Conservation (phyloP, 2,888 invertebrate species). For the Stramonita haemastoma region DNA sequence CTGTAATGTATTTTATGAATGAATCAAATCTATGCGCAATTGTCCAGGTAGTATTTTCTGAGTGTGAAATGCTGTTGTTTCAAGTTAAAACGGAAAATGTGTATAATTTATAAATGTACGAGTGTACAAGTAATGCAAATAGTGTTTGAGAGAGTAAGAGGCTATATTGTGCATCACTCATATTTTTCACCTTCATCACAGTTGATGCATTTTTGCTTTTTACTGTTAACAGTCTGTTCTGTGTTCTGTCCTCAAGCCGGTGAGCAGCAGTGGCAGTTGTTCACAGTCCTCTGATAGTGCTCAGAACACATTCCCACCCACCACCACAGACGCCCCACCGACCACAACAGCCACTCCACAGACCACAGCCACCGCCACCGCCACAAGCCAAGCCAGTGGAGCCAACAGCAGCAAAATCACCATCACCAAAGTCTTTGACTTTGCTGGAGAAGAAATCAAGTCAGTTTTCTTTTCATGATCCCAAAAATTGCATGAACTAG, state of each 20-base stretch:
- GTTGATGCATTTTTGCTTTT: too few relatives aligned
- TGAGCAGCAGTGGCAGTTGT: neutral
- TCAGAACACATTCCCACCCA: neutral
- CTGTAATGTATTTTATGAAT: too few relatives aligned
- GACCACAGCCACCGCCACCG: neutral
- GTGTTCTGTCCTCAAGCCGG: slow-evolving; percentile 17
- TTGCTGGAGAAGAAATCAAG: slow-evolving; percentile 91
- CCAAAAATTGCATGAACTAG: too few relatives aligned
- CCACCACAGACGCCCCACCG: neutral
- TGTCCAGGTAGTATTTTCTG: too few relatives aligned
- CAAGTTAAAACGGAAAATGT: too few relatives aligned
- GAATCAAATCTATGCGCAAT: too few relatives aligned
- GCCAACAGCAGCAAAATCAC: slow-evolving; percentile 64
- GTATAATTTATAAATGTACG: too few relatives aligned
- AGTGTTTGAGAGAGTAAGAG: too few relatives aligned
- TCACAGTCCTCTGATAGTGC: neutral
- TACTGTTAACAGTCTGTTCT: neutral
- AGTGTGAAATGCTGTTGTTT: too few relatives aligned
- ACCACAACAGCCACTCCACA: neutral
- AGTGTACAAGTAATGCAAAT: too few relatives aligned
- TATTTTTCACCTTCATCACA: too few relatives aligned
- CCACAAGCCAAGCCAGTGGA: neutral
- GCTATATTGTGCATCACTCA: too few relatives aligned
- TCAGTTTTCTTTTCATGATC: slow-evolving; percentile 64
- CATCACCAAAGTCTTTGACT: slow-evolving; percentile 84